Percentiles rank a stretch among this genome's conserved stretches.
Conservation (phyloP, 2,797 vertebrate genomes). For the Myiotriccus ornatus region DNA sequence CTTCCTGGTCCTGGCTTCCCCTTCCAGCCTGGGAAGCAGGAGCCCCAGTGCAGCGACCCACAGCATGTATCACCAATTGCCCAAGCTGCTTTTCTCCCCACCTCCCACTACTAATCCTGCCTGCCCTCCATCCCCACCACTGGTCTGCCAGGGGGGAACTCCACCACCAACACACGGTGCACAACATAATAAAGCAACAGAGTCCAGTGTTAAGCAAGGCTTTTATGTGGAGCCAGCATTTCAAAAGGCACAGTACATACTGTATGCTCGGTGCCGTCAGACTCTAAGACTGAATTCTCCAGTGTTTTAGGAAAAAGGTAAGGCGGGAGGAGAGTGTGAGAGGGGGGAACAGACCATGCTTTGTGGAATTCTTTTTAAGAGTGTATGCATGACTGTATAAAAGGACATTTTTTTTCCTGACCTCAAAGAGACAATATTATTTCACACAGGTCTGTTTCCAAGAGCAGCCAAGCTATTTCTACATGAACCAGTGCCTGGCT, state of each 20-base stretch:
- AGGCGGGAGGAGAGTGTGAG: neutral
- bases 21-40: neutral
- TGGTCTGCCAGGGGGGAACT: neutral
- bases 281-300: conserved; percentile 43
- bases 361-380: conserved; percentile 65
- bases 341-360: conserved; percentile 47
- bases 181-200: conserved; percentile 34
- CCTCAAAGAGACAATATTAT: conserved; percentile 67
- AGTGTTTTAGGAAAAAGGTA: conserved; percentile 61
- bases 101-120: neutral
- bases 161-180: neutral
- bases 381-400: conserved; percentile 43
- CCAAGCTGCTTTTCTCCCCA: neutral
- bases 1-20: neutral
- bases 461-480: conserved; percentile 45
- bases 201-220: neutral
- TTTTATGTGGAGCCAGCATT: conserved; percentile 52
- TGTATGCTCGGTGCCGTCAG: conserved; percentile 27
- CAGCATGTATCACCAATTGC: neutral
- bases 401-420: conserved; percentile 37
- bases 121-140: neutral
- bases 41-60: neutral
- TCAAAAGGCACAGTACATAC: conserved; percentile 53
- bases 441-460: conserved; percentile 61
- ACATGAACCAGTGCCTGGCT: neutral